Base-by-base conservation (phyloP, 2,797 vertebrate genomes). In the Parauchenoglanis ngamensis region DNA sequence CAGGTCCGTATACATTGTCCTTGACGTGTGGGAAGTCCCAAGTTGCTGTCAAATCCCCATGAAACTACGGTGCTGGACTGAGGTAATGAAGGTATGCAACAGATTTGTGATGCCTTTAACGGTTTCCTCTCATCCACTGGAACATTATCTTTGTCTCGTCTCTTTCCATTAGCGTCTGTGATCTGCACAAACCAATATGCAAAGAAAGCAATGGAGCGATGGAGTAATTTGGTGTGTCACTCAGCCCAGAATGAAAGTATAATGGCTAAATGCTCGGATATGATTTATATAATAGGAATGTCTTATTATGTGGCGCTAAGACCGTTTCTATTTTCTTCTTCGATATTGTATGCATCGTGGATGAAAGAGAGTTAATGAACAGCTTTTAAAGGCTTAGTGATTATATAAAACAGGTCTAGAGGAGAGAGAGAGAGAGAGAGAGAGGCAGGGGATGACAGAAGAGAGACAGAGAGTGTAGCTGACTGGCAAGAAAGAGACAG, bases 351-450 rank as follows among this genome's bases (percentile, higher is more conserved):
- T 92, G 93, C 93, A 91, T 93, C 93, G 90, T 70, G 90, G 91
- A 89, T 92, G 94, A 95, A 93, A 95, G 93, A 93, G 92, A 94
- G 92, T 91, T 90, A 95, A 94, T 94, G 94, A 95, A 94, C 92
- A 93, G 94, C 94, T 94, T 95, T 95, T 94, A 95, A 95, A 95
- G 92, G 92, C 93, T 93, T 93, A 94, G 93, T 95, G 95, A 96
- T 96, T 95, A 95, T 94, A 95, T 95, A 95, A 95, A 95, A 93
- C 94, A 93, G 92, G 92, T 94, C 92, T 93, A 91, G 83, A 70
- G 87, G 86, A 86, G 81, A 67, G 72, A 84, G 83, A 84, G 83
- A 84, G 86, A 67, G 76, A 88, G 90, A 93, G 92, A 89, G 92
- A 92, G 93, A 92, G 92, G 92, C 19, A 90, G 78, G 86, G 85